Conservation (phyloP, 2,113 vertebrate genomes). For the Danionella cerebrum region DNA sequence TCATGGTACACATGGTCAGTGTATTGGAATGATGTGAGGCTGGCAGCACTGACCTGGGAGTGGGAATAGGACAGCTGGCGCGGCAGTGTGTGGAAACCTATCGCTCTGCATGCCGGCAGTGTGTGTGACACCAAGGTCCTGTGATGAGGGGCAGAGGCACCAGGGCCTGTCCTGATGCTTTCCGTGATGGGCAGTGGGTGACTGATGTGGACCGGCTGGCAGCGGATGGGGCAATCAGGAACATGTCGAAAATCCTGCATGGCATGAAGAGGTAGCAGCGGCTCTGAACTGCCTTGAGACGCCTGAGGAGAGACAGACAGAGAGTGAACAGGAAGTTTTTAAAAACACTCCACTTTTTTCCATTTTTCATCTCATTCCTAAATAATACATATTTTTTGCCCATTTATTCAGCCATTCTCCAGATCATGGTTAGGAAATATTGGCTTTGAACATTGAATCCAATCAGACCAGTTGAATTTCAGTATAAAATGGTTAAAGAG, state of each 20-base stretch:
- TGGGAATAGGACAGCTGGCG: conserved; percentile 44
- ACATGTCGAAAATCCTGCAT: conserved; percentile 60
- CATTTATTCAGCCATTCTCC: no score
- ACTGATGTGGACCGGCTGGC: conserved; percentile 61
- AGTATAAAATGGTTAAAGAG: no score
- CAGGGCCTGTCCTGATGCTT: conserved; percentile 46
- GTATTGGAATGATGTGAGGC: background rate
- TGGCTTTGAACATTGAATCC: no score
- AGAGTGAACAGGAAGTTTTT: background rate
- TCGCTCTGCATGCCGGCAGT: conserved; percentile 35
- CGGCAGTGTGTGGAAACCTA: conserved; percentile 57
- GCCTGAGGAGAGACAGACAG: conserved; percentile 48
- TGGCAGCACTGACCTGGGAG: conserved; percentile 53
- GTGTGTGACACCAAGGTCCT: conserved; percentile 42
- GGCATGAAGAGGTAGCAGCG: conserved; percentile 47
- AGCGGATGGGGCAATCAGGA: conserved; percentile 61
- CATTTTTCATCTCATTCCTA: no score
- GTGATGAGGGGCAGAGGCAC: conserved; percentile 37
- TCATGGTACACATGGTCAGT: background rate
- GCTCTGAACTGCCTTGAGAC: conserved; percentile 48
- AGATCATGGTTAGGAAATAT: no score
- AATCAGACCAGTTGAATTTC: no score
- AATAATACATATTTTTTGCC: no score
- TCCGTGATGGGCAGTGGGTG: conserved; percentile 57
- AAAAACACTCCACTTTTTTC: background rate